Evolutionary conservation across 2,888 invertebrate species (phyloP).

Genomic region (Actias luna): DNA sequence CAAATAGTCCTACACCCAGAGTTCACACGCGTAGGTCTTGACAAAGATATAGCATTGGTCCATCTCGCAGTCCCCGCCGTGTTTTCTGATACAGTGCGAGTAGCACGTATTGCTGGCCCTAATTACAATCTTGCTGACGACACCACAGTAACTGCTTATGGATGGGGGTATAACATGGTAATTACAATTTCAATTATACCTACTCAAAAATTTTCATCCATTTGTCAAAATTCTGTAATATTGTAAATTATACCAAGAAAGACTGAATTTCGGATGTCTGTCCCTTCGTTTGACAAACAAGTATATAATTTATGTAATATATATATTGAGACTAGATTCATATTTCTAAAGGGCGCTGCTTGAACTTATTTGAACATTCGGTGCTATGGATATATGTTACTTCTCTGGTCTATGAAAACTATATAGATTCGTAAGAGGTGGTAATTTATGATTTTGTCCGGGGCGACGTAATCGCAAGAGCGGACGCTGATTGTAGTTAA

Average conservation of each 20-base stretch:
- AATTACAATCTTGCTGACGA: slow-evolving; percentile 27
- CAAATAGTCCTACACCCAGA: slow-evolving; percentile 26
- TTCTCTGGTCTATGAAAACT: too few relatives aligned
- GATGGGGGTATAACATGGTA: slow-evolving; percentile 31
- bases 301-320: too few relatives aligned
- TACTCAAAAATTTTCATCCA: slow-evolving; percentile 15
- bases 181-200: slow-evolving; percentile 11
- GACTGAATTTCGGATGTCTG: too few relatives aligned
- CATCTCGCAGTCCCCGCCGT: slow-evolving; percentile 26
- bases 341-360: too few relatives aligned
- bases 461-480: too few relatives aligned
- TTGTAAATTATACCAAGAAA: too few relatives aligned
- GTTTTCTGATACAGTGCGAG: slow-evolving; percentile 19
- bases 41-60: slow-evolving; percentile 38
- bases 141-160: slow-evolving; percentile 23
- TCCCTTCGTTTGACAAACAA: too few relatives aligned
- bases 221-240: background rate
- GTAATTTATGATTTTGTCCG: too few relatives aligned
- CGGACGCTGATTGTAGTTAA: background rate
- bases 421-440: too few relatives aligned
- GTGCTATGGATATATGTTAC: too few relatives aligned
- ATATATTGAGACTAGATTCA: too few relatives aligned
- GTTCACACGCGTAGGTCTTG: slow-evolving; percentile 22
- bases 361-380: too few relatives aligned
- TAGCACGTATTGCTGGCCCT: slow-evolving; percentile 26